Evolutionary conservation across 2,888 invertebrate genomes (phyloP).

Genomic region (Eristalis arbustorum): DNA sequence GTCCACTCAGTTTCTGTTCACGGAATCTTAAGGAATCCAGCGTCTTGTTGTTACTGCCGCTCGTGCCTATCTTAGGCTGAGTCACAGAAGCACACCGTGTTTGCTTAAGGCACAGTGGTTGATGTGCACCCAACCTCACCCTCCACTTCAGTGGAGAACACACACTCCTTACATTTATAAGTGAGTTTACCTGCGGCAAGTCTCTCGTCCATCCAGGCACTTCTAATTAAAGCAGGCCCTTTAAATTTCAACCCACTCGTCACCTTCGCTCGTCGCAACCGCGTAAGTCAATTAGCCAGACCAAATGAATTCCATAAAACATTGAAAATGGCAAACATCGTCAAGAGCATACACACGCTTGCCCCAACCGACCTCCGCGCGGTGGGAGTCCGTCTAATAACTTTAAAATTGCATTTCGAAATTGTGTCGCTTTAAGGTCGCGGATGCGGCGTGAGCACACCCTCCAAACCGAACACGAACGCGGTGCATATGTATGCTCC

Average conservation of each 20-base stretch:
- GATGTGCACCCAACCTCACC: no score
- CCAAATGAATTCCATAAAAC: not conserved
- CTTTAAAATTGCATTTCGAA: conserved; percentile 34
- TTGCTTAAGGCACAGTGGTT: no score
- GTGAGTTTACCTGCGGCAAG: not conserved
- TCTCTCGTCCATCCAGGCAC: not conserved
- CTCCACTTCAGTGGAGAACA: no score
- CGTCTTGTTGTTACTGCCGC: no score
- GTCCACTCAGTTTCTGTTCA: no score
- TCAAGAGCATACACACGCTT: not conserved
- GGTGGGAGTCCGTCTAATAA: conserved; percentile 14
- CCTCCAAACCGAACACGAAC: not conserved
- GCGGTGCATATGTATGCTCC: not conserved
- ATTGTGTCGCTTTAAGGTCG: not conserved
- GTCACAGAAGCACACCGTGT: no score
- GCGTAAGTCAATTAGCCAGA: not conserved
- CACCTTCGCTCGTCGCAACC: no score
- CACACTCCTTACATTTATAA: no score
- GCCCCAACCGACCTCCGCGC: not conserved
- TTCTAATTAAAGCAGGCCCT: conserved; percentile 15
- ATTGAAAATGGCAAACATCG: not conserved
- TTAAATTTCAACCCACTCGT: not conserved
- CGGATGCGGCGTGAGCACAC: not conserved
- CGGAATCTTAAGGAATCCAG: no score
- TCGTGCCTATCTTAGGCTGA: no score